These are phyloP conservation scores for Amblyopsis hoosieri DNA, from an alignment of 2,797 vertebrate genomes.

Conservation along the genomic window DNA sequence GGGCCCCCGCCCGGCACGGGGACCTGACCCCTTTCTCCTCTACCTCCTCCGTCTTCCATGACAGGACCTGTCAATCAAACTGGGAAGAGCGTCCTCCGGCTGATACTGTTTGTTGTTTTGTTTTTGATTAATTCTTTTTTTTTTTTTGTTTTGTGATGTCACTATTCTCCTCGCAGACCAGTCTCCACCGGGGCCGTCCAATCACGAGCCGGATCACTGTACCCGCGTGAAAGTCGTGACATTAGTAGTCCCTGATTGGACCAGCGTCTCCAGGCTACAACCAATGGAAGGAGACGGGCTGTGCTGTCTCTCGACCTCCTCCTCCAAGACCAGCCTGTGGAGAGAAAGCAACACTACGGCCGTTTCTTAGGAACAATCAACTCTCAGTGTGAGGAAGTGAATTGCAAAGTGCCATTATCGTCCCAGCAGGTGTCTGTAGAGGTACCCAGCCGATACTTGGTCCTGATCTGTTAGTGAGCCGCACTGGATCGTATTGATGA, in stretches of 20 bases:
- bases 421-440: constrained; percentile 17
- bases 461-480: no score
- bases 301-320: constrained; percentile 10
- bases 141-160: no score
- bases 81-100: constrained; percentile 17
- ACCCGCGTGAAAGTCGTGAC: background rate
- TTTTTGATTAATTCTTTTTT: no score
- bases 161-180: no score
- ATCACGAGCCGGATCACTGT: no score
- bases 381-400: constrained; percentile 24
- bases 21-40: constrained; percentile 15
- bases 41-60: constrained; percentile 30
- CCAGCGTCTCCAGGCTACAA: constrained; percentile 34
- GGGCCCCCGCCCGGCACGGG: constrained; percentile 5
- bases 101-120: no score
- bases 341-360: constrained; percentile 19
- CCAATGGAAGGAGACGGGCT: constrained; percentile 22
- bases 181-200: no score
- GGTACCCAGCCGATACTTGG: no score
- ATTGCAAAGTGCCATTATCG: constrained; percentile 70
- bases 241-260: constrained; percentile 25
- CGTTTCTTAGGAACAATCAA: constrained; percentile 19
- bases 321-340: constrained; percentile 22
- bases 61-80: constrained; percentile 41
- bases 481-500: no score